Evolutionary conservation across 2,113 vertebrate genomes (phyloP).

Genomic region (Neotragus moschatus): DNA sequence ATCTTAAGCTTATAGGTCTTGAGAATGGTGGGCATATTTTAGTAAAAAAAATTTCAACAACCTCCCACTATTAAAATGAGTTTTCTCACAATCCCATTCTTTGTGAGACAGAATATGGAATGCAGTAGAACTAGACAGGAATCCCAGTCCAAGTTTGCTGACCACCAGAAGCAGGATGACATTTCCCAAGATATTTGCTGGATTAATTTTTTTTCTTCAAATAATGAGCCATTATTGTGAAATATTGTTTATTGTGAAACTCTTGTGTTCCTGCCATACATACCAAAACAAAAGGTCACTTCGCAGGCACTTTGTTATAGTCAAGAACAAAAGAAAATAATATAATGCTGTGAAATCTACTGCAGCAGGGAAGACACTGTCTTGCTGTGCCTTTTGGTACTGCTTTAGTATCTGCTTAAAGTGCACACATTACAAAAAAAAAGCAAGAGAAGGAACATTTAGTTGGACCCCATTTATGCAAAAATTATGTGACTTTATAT

Average conservation of each 20-base stretch:
- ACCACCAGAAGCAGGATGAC: slow-evolving; percentile 78
- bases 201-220: slow-evolving; percentile 64
- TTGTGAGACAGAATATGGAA: slow-evolving; percentile 78
- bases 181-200: slow-evolving; percentile 81
- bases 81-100: slow-evolving; percentile 74
- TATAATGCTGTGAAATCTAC: background rate
- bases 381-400: background rate
- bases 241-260: slow-evolving; percentile 74
- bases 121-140: slow-evolving; percentile 66
- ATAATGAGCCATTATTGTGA: slow-evolving; percentile 81
- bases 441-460: background rate
- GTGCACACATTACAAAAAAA: background rate
- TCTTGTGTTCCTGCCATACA: slow-evolving; percentile 77
- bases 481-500: background rate
- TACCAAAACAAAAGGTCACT: slow-evolving; percentile 80
- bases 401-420: background rate
- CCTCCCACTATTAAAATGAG: slow-evolving; percentile 66
- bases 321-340: slow-evolving; percentile 47
- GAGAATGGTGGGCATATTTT: slow-evolving; percentile 73
- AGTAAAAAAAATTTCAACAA: slow-evolving; percentile 65
- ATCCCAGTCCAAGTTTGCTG: slow-evolving; percentile 72
- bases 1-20: slow-evolving; percentile 15
- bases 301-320: slow-evolving; percentile 64
- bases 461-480: background rate
- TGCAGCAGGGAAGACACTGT: background rate